phyloP scores from a whole-genome alignment of 2,888 invertebrate species.

The Elgonia sp. region DNA sequence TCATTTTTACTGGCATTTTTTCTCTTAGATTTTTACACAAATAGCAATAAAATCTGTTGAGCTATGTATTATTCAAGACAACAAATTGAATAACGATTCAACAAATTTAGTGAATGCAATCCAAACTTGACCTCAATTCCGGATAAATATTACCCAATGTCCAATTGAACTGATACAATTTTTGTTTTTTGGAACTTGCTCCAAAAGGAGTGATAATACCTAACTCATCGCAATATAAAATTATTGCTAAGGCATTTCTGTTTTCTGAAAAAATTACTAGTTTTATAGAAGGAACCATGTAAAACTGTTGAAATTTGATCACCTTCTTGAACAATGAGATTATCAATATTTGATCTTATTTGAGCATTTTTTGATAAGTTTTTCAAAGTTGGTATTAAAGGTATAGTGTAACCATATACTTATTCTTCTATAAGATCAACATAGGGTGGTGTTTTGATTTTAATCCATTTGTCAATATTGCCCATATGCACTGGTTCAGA shows the following conservation, averaged over 20 bases:
- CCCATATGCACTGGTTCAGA: no score
- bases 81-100: no score
- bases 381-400: background rate
- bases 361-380: background rate
- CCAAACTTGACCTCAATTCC: background rate
- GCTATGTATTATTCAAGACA: no score
- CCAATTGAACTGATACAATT: constrained; percentile 53
- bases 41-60: no score
- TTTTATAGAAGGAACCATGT: background rate
- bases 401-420: background rate
- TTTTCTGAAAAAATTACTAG: constrained; percentile 74
- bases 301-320: background rate
- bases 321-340: background rate
- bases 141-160: background rate
- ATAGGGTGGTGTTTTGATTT: background rate
- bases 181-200: constrained; percentile 37
- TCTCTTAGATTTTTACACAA: no score
- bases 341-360: background rate
- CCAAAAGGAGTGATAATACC: constrained; percentile 53
- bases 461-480: background rate
- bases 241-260: constrained; percentile 74
- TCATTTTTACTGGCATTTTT: no score
- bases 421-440: background rate
- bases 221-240: constrained; percentile 75
- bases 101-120: background rate